These are phyloP conservation scores for Apis laboriosa DNA, from an alignment of 1,140 invertebrate species.

Conservation along the genomic window DNA sequence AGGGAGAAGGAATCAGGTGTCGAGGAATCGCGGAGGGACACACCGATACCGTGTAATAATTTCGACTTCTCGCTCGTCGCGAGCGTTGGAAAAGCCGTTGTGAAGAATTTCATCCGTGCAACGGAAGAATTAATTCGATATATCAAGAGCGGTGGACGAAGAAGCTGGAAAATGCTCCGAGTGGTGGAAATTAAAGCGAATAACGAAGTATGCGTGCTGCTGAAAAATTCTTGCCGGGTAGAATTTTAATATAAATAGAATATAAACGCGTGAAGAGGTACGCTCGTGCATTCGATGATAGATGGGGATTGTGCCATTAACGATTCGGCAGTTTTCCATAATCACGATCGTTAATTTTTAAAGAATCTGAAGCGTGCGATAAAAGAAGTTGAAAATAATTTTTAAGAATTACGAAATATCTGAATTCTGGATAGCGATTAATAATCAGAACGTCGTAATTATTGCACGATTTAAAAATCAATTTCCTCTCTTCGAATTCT, in stretches of 20 bases:
- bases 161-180: not conserved
- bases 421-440: no score
- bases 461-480: no score
- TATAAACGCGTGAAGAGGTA: not conserved
- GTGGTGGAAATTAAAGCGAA: not conserved
- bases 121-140: not conserved
- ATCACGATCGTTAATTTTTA: no score
- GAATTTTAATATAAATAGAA: not conserved
- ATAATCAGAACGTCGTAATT: no score
- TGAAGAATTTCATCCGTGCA: not conserved
- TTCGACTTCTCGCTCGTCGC: not conserved
- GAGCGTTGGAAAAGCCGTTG: not conserved
- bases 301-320: no score
- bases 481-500: no score
- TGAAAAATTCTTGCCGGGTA: not conserved
- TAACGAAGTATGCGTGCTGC: not conserved
- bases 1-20: not conserved
- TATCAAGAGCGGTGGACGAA: not conserved
- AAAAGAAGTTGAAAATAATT: no score
- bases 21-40: not conserved
- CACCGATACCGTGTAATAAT: not conserved
- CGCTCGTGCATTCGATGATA: no score
- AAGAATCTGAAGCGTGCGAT: no score
- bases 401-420: no score
- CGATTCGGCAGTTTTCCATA: no score